Conservation (phyloP, 2,888 invertebrate genomes). For the Cyclophora albipunctata region DNA sequence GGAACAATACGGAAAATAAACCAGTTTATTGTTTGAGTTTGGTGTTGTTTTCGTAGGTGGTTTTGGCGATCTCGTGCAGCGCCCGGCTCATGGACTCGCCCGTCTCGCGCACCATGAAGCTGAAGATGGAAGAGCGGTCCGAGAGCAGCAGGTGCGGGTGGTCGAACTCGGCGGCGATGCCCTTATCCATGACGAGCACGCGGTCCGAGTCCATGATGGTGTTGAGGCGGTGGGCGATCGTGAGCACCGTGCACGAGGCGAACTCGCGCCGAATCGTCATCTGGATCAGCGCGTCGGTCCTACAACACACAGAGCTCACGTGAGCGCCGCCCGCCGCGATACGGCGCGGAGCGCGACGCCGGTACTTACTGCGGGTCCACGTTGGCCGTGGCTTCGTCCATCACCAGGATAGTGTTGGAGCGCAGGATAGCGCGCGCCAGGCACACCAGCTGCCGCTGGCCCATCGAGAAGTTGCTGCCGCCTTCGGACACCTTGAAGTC, state of each 20-base stretch:
- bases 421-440: constrained; percentile 85
- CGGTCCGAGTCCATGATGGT: constrained; percentile 94
- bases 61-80: constrained; percentile 50
- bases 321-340: too few relatives aligned
- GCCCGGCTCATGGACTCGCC: constrained; percentile 63
- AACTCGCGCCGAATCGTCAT: constrained; percentile 86
- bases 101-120: constrained; percentile 81
- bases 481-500: constrained; percentile 82
- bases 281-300: constrained; percentile 85
- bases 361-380: constrained; percentile 76
- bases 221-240: constrained; percentile 92
- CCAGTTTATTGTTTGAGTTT: too few relatives aligned
- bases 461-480: constrained; percentile 85
- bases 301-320: constrained; percentile 20
- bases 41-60: constrained; percentile 34
- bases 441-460: constrained; percentile 87
- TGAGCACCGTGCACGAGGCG: constrained; percentile 86
- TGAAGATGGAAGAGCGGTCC: constrained; percentile 74
- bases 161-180: constrained; percentile 82
- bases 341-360: neutral
- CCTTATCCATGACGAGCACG: constrained; percentile 89
- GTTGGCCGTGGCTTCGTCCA: constrained; percentile 77
- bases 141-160: constrained; percentile 78
- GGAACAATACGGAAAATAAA: too few relatives aligned
- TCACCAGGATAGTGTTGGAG: constrained; percentile 80